Conservation (phyloP, 2,113 vertebrate genomes). For the Notiomystis cincta region DNA sequence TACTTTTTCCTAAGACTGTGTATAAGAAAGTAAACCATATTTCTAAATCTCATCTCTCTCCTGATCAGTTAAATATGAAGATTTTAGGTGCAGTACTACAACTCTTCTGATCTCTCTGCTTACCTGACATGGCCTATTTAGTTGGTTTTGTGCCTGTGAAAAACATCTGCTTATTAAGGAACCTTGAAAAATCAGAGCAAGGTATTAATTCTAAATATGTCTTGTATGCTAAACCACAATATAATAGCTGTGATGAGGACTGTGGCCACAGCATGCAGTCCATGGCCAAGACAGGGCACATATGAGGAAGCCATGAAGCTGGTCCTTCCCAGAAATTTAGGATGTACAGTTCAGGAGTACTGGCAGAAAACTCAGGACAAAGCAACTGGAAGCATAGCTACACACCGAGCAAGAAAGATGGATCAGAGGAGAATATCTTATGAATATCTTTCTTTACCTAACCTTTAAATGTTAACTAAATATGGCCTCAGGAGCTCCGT, state of each 20-base stretch:
- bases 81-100: not conserved
- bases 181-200: not conserved
- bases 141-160: not conserved
- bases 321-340: not conserved
- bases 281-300: not conserved
- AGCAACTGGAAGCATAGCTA: not conserved
- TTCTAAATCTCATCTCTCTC: not conserved
- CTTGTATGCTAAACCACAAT: not conserved
- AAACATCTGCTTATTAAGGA: not conserved
- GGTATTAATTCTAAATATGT: not conserved
- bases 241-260: not conserved
- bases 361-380: not conserved
- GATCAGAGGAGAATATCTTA: not conserved
- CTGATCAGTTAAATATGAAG: not conserved
- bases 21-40: not conserved
- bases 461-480: not conserved
- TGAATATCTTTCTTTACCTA: not conserved
- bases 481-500: not conserved
- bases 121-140: not conserved
- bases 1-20: conserved; percentile 18
- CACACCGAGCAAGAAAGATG: not conserved
- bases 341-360: not conserved
- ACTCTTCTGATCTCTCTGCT: not conserved
- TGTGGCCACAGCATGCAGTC: not conserved
- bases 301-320: not conserved